Percentiles rank a stretch among this genome's conserved stretches.
Evolutionary conservation across 2,113 vertebrate species (phyloP).

Genomic region (Myotis davidii): DNA sequence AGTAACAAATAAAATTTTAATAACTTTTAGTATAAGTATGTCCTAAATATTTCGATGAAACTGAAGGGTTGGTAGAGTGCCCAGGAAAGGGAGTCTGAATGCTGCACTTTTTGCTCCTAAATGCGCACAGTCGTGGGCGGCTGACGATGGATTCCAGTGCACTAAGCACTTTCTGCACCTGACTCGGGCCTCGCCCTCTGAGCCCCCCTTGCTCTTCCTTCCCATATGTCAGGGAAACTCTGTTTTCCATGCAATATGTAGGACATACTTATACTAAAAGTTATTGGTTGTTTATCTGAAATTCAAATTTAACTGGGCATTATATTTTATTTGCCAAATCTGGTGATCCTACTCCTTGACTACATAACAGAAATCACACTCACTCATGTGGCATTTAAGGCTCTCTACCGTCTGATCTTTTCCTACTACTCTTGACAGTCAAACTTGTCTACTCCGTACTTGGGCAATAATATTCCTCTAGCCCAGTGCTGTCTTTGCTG

Average conservation of each 20-base stretch:
- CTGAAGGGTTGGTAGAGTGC: too few relatives aligned
- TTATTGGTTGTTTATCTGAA: background rate
- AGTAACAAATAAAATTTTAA: background rate
- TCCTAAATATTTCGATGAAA: background rate
- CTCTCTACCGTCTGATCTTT: background rate
- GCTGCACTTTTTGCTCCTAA: background rate
- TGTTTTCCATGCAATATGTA: background rate
- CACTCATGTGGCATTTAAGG: background rate
- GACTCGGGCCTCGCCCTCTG: background rate
- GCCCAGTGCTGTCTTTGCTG: background rate
- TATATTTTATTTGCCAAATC: background rate
- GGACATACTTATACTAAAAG: background rate
- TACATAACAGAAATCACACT: background rate
- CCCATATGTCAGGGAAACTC: background rate
- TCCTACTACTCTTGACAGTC: rapidly evolving
- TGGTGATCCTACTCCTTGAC: background rate
- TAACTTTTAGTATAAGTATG: too few relatives aligned
- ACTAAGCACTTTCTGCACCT: background rate
- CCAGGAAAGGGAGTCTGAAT: background rate
- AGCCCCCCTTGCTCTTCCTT: background rate
- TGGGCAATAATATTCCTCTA: background rate
- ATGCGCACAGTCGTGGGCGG: rapidly evolving
- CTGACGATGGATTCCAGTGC: rapidly evolving
- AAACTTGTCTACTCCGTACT: rapidly evolving
- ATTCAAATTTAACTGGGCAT: background rate